Evolutionary conservation across 2,888 invertebrate genomes (phyloP).

Genomic region (Pristionchus fissidentatus): DNA sequence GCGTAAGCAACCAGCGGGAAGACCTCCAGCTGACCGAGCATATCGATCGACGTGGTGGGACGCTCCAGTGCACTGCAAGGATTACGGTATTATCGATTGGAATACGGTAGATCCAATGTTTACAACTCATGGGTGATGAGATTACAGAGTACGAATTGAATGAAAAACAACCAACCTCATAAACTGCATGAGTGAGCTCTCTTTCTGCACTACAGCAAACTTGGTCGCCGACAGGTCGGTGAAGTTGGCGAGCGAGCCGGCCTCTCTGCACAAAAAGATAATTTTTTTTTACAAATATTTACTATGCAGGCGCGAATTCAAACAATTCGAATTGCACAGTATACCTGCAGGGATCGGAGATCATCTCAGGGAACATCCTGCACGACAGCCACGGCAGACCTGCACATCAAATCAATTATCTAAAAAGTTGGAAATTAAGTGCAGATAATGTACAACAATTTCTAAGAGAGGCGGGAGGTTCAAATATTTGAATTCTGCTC

Average conservation of each 20-base stretch:
- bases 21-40: slow-evolving; percentile 69
- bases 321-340: neutral
- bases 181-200: slow-evolving; percentile 72
- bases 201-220: slow-evolving; percentile 62
- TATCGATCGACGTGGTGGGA: slow-evolving; percentile 66
- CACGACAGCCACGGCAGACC: slow-evolving; percentile 75
- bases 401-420: slow-evolving; percentile 43
- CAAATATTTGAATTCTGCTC: slow-evolving; percentile 16
- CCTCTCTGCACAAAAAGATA: slow-evolving; percentile 59
- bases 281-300: neutral
- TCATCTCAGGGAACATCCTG: slow-evolving; percentile 69
- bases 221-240: slow-evolving; percentile 56
- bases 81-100: neutral
- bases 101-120: neutral
- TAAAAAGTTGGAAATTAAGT: neutral
- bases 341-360: slow-evolving; percentile 55
- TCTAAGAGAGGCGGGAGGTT: neutral
- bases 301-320: slow-evolving; percentile 38
- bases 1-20: slow-evolving; percentile 68
- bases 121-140: neutral
- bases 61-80: slow-evolving; percentile 65
- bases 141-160: neutral
- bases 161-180: slow-evolving; percentile 57
- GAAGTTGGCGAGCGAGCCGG: slow-evolving; percentile 66
- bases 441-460: neutral